phyloP scores from a whole-genome alignment of 2,113 vertebrate genomes.

The Tautogolabrus adspersus region DNA sequence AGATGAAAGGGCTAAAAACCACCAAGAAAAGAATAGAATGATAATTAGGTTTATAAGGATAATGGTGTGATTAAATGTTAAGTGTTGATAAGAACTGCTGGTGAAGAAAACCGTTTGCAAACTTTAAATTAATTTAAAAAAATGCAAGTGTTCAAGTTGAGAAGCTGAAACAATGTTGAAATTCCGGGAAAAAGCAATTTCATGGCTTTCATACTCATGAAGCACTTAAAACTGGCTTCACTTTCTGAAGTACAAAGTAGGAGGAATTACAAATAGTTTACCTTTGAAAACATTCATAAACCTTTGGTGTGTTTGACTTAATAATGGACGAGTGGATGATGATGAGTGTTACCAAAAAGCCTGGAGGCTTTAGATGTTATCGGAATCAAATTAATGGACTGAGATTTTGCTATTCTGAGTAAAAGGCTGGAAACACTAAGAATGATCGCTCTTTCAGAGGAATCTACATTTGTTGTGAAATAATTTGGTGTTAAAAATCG shows the following conservation, averaged over 20 bases:
- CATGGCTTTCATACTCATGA: neutral
- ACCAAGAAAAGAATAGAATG: constrained; percentile 10
- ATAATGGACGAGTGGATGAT: neutral
- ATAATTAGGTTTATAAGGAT: constrained; percentile 4
- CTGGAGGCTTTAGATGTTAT: neutral
- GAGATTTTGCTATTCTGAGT: no score
- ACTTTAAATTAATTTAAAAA: neutral
- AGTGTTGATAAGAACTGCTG: neutral
- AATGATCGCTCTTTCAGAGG: neutral
- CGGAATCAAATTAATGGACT: neutral
- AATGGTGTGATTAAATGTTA: neutral
- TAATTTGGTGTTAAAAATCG: neutral
- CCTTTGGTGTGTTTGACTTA: neutral
- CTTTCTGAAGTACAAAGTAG: neutral
- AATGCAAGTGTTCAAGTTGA: neutral
- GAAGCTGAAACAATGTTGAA: neutral
- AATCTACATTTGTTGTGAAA: neutral
- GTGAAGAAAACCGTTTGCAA: neutral
- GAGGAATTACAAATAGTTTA: neutral
- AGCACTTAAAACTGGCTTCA: neutral
- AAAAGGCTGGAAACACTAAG: neutral
- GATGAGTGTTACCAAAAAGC: neutral
- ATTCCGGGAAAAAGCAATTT: neutral
- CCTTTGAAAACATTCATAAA: neutral
- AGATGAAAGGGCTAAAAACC: constrained; percentile 54